Base-by-base conservation (phyloP, 2,888 invertebrate genomes). In the Dysmachus trigonus region DNA sequence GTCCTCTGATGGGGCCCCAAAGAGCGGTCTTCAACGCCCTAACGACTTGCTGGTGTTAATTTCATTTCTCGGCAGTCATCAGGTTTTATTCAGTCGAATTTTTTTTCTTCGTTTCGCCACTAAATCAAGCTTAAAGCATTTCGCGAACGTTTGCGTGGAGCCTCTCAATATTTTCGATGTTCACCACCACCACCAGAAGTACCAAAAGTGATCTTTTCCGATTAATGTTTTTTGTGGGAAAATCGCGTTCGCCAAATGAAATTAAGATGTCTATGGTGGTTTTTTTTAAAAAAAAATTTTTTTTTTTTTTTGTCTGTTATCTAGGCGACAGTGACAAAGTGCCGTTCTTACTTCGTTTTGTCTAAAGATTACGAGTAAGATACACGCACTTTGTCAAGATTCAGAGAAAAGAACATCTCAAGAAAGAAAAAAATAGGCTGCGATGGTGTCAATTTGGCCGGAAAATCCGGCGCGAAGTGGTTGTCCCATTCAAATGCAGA, bases 401-500 rank as follows among this genome's bases (percentile, higher is more conserved):
- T n/a, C 33, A 15, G 13, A 31, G 33, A 76, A n/a, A 76, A 76
- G 76, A 76, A 35, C 76, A 33, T 22, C 30, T 30, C 35, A 62
- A 83, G 41, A 83, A 72, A 83, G 72, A 83, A 41, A 33, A 72
- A 83, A 83, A 83, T 72, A 33, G 72, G 22, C 72, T 83, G 35
- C 22, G 41, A 15, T 72, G 41, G 15, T 83, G 83, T 83, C 71
- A 72, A 72, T 38, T 83, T 22, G 83, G 41, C 27, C 30, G 33
- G 71, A 72, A 72, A 13, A 83, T 8, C 22, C 38, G 30, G 33
- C 83, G 22, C 53, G 22, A 31, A 72, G 35, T 47, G 72, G 72
- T 41, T 15, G 33, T 6, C 35, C 38, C 41, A 83, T 83, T 83
- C 72, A 83, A 71, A 83, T 83, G 83, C 83, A 83, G 83, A 83